Percentiles rank a stretch among this genome's conserved stretches.
These are phyloP conservation scores for Austrolebias charrua DNA, from an alignment of 2,797 vertebrate genomes.

Conservation along the genomic window DNA sequence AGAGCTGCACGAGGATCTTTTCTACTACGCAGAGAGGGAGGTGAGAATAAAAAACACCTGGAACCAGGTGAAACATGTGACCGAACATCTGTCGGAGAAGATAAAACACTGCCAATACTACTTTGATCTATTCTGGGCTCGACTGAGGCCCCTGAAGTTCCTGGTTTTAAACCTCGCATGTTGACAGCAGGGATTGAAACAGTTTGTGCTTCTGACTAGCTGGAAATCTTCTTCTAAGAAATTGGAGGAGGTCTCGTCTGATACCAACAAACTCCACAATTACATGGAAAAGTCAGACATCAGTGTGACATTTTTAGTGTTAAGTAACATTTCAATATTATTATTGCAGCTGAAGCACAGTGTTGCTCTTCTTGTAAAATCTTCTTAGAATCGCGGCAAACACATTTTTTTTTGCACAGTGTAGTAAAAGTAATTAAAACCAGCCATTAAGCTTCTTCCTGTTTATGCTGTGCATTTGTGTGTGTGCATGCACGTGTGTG, in stretches of 20 bases:
- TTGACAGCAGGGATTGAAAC: slow-evolving; percentile 25
- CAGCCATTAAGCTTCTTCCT: slow-evolving; percentile 61
- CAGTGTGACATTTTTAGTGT: slow-evolving; percentile 10
- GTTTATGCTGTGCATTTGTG: slow-evolving; percentile 56
- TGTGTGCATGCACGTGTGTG: slow-evolving; percentile 11
- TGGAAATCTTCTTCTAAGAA: slow-evolving; percentile 17
- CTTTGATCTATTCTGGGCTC: slow-evolving; percentile 49
- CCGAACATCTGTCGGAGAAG: slow-evolving; percentile 14
- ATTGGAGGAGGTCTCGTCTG: not conserved
- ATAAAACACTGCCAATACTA: slow-evolving; percentile 40
- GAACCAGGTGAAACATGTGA: slow-evolving; percentile 40
- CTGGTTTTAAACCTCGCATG: slow-evolving; percentile 9
- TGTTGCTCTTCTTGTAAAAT: slow-evolving; percentile 35
- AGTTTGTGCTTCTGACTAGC: slow-evolving; percentile 17
- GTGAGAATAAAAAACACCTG: slow-evolving; percentile 68
- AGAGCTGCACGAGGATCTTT: slow-evolving; percentile 92
- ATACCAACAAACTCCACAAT: slow-evolving; percentile 11
- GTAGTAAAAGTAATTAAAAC: slow-evolving; percentile 60
- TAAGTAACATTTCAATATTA: slow-evolving; percentile 7
- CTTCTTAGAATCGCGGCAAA: slow-evolving; percentile 15
- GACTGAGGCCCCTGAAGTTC: slow-evolving; percentile 36
- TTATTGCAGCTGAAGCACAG: slow-evolving; percentile 18
- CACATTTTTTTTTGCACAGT: slow-evolving; percentile 11
- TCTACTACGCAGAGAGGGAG: slow-evolving; percentile 95
- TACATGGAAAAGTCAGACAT: slow-evolving; percentile 11